phyloP scores from a whole-genome alignment of 2,888 invertebrate species.

The Chironomus tentans region DNA sequence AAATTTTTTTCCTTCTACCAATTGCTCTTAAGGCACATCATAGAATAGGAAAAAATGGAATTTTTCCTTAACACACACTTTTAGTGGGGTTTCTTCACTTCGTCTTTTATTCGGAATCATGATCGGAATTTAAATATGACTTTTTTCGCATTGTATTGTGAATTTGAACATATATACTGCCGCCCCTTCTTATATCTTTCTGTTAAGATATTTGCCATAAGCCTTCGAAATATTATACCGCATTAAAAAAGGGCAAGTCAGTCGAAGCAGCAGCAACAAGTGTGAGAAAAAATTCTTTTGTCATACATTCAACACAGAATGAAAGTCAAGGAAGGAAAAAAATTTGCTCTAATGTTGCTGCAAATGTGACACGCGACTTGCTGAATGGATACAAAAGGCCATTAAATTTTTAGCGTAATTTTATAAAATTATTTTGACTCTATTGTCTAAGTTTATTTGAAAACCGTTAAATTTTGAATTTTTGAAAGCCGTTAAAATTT shows the following conservation, averaged over 20 bases:
- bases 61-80: slow-evolving; percentile 12
- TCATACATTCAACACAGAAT: neutral
- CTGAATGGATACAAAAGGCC: neutral
- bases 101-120: slow-evolving; percentile 13
- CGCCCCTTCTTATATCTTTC: neutral
- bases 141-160: neutral
- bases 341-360: too few species aligned
- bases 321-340: too few species aligned
- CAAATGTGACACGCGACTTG: slow-evolving; percentile 13
- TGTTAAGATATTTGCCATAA: slow-evolving; percentile 11
- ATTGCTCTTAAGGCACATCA: slow-evolving; percentile 20
- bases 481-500: too few species aligned
- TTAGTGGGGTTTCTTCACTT: neutral
- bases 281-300: slow-evolving; percentile 12
- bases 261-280: slow-evolving; percentile 5
- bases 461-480: too few species aligned
- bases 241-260: neutral
- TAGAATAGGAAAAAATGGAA: neutral
- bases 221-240: slow-evolving; percentile 12
- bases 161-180: neutral
- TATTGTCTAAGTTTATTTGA: too few species aligned
- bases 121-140: slow-evolving; percentile 25
- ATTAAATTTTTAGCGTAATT: neutral
- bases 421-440: neutral
- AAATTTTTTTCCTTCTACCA: slow-evolving; percentile 21